Percentiles rank a stretch among this genome's conserved stretches.
Conservation (phyloP, 2,888 invertebrate genomes). For the Iphiclides podalirius region DNA sequence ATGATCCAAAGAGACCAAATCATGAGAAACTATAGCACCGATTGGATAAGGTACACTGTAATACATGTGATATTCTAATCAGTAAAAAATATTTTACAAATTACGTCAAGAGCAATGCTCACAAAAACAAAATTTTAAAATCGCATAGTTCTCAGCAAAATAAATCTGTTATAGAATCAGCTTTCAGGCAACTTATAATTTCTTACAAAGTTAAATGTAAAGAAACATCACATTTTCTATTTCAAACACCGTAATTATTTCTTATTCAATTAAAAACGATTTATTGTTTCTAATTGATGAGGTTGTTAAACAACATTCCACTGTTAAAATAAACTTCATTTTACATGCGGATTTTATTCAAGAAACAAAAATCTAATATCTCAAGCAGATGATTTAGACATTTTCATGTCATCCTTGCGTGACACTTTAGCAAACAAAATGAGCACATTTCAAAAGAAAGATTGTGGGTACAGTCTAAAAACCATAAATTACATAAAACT, state of each 20-base stretch:
- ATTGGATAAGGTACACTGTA: no score
- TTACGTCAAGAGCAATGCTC: no score
- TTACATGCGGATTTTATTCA: slow-evolving; percentile 29
- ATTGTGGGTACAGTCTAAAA: slow-evolving; percentile 32
- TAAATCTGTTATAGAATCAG: no score
- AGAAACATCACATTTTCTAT: neutral
- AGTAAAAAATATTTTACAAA: no score
- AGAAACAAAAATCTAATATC: slow-evolving; percentile 26
- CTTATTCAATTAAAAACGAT: neutral
- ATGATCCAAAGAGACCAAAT: no score
- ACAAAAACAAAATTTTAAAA: no score
- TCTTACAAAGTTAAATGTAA: neutral
- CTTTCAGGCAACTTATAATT: neutral
- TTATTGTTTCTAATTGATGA: no score
- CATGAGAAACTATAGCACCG: no score
- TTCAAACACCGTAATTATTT: neutral
- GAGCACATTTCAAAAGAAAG: slow-evolving; percentile 31
- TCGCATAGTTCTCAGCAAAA: no score
- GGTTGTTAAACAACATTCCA: slow-evolving; percentile 13
- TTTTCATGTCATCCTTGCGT: slow-evolving; percentile 13
- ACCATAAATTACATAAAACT: slow-evolving; percentile 25
- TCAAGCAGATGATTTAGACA: slow-evolving; percentile 25
- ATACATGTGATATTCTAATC: no score
- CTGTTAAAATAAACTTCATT: slow-evolving; percentile 28
- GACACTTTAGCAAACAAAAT: slow-evolving; percentile 25